Evolutionary conservation across 2,888 invertebrate genomes (phyloP).

Genomic region (Antitype chi): DNA sequence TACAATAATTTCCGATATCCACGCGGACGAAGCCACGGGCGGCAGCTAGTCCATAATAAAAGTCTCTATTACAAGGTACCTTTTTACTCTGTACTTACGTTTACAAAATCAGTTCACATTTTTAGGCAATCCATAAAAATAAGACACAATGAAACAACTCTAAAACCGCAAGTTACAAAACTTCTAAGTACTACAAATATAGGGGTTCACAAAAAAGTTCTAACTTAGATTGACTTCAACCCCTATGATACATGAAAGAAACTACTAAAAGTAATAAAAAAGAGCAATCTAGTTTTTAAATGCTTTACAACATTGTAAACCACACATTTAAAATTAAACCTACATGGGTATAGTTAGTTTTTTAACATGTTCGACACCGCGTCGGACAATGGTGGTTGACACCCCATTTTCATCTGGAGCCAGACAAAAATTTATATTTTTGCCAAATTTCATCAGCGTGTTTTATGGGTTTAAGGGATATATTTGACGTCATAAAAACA

Average conservation of each 20-base stretch:
- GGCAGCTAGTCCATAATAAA: too few relatives aligned
- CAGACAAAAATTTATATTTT: too few relatives aligned
- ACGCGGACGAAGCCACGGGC: too few relatives aligned
- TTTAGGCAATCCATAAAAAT: neutral
- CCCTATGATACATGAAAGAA: conserved; percentile 18
- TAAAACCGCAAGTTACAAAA: conserved; percentile 12
- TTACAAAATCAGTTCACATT: neutral
- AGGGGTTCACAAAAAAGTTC: conserved; percentile 29
- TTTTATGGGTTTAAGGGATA: too few relatives aligned
- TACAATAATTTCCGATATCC: too few relatives aligned
- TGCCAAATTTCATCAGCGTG: too few relatives aligned
- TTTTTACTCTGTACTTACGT: too few relatives aligned
- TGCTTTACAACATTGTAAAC: conserved; percentile 2
- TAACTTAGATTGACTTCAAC: conserved; percentile 13
- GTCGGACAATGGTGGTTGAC: too few relatives aligned
- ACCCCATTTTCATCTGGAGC: too few relatives aligned
- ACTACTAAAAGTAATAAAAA: neutral
- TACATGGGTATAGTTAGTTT: neutral
- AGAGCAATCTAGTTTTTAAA: neutral
- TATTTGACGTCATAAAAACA: too few relatives aligned
- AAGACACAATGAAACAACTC: neutral
- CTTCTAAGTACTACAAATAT: conserved; percentile 12
- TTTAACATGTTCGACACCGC: too few relatives aligned
- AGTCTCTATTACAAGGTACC: too few relatives aligned
- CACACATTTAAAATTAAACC: neutral